phyloP scores from a whole-genome alignment of 2,113 vertebrate species.

The Caracal caracal region DNA sequence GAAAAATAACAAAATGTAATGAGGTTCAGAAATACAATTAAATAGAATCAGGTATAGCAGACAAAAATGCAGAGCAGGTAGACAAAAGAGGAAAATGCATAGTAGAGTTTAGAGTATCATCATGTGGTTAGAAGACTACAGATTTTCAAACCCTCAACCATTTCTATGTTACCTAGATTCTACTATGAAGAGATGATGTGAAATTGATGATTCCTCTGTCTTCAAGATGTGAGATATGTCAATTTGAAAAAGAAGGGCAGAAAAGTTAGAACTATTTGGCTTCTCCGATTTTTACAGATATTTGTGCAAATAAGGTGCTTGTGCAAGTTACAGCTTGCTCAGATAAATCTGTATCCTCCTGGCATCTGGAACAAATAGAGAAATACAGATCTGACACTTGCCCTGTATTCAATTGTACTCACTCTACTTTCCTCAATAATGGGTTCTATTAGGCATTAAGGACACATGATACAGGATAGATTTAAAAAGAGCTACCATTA shows the following conservation, averaged over 20 bases:
- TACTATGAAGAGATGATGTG: background rate
- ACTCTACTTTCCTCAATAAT: background rate
- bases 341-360: conserved; percentile 11
- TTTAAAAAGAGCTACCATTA: background rate
- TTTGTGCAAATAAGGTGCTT: background rate
- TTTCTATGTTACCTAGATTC: conserved; percentile 4
- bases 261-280: conserved; percentile 30
- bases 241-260: conserved; percentile 17
- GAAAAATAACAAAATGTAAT: conserved; percentile 58
- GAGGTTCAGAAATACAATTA: conserved; percentile 34
- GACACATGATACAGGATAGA: background rate
- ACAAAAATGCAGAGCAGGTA: conserved; percentile 22
- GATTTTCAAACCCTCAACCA: background rate
- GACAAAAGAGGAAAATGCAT: background rate
- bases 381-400: background rate
- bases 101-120: background rate
- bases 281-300: conserved; percentile 15
- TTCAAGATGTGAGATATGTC: background rate
- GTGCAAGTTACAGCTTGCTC: background rate
- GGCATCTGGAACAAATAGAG: background rate
- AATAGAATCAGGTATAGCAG: conserved; percentile 41
- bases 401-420: background rate
- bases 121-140: background rate
- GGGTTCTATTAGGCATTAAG: background rate
- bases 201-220: background rate